phyloP scores from a whole-genome alignment of 2,113 vertebrate genomes.

The Gopherus flavomarginatus region DNA sequence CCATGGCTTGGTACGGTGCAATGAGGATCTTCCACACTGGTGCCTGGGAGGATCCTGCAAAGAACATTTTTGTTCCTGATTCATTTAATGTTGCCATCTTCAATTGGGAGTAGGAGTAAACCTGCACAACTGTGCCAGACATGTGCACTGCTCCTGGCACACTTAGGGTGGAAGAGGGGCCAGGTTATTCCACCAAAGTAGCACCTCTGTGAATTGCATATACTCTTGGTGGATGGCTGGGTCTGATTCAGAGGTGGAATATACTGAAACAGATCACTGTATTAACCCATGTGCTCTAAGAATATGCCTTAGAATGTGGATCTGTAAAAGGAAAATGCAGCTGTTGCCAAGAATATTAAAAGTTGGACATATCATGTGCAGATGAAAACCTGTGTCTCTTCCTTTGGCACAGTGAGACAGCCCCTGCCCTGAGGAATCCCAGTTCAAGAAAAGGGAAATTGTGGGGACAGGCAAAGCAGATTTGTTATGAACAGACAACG shows the following conservation, averaged over 20 bases:
- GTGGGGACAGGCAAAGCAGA: background rate
- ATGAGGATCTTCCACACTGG: accelerated
- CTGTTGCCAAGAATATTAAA: constrained; percentile 37
- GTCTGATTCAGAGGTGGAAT: background rate
- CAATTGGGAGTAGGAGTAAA: background rate
- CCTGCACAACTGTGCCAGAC: background rate
- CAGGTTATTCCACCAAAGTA: background rate
- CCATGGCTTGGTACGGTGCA: accelerated
- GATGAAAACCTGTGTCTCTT: background rate
- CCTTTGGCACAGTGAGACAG: background rate
- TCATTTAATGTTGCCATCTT: background rate
- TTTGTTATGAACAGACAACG: too few species aligned
- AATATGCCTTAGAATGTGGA: background rate
- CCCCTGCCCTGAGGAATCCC: too few species aligned
- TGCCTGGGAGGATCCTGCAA: background rate
- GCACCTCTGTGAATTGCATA: background rate
- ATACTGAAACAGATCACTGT: background rate
- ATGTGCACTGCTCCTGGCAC: background rate
- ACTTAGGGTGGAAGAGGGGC: background rate
- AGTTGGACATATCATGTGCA: background rate
- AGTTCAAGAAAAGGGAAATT: background rate
- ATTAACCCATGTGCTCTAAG: background rate
- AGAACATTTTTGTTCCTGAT: background rate
- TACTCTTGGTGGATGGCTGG: background rate
- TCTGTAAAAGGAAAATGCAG: background rate